A percentile compares a stretch with the other conserved stretches of the same genome.
phyloP scores from a whole-genome alignment of 1,140 invertebrate species.

The Belonocnema kinseyi region DNA sequence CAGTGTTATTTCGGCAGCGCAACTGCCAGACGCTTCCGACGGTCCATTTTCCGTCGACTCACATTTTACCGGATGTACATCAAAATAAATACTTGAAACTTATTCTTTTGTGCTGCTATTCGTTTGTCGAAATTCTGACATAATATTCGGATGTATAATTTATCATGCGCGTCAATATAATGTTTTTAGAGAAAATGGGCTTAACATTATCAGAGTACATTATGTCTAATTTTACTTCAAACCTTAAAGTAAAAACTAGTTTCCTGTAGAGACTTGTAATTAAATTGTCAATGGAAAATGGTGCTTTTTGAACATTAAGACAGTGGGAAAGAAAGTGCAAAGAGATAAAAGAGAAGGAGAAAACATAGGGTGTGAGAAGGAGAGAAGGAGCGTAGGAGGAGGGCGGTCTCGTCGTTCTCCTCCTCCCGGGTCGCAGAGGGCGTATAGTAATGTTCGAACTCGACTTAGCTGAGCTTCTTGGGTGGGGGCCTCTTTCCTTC shows the following conservation, averaged over 20 bases:
- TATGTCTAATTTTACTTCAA: too few relatives aligned
- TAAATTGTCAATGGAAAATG: not conserved
- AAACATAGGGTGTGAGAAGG: slow-evolving; percentile 45
- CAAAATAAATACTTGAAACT: too few relatives aligned
- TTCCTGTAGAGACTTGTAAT: slow-evolving; percentile 10
- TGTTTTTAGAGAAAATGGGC: too few relatives aligned
- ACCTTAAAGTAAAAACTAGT: slow-evolving; percentile 31
- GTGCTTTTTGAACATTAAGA: slow-evolving; percentile 16
- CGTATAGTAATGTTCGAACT: slow-evolving; percentile 72
- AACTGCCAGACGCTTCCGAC: too few relatives aligned
- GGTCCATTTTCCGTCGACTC: too few relatives aligned
- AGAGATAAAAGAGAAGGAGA: slow-evolving; percentile 35
- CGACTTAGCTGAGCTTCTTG: slow-evolving; percentile 57
- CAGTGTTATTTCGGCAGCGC: too few relatives aligned
- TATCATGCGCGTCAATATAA: too few relatives aligned
- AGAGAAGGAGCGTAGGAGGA: slow-evolving; percentile 61
- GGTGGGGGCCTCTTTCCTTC: slow-evolving; percentile 59
- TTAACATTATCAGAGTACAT: too few relatives aligned
- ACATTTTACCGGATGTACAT: not conserved
- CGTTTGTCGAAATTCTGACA: too few relatives aligned
- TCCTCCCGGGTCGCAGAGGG: slow-evolving; percentile 68
- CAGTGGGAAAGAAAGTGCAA: slow-evolving; percentile 42
- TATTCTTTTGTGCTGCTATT: too few relatives aligned
- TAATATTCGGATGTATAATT: too few relatives aligned
- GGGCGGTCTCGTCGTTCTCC: slow-evolving; percentile 72